Conservation (phyloP, 1,140 invertebrate species). For the Charaxes varanes region DNA sequence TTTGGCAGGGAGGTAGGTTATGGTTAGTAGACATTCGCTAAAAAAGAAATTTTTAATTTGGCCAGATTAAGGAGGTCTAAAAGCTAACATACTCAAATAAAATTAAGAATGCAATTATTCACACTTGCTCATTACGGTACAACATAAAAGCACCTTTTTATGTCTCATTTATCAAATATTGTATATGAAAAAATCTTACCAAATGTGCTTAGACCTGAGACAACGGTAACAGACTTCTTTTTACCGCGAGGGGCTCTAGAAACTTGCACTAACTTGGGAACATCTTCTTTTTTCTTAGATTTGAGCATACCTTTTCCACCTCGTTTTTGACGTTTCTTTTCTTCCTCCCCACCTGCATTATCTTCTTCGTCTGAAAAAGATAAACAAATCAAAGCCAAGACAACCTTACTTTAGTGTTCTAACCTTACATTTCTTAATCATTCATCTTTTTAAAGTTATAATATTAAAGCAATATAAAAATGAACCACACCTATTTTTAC, state of each 20-base stretch:
- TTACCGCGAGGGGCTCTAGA: constrained; percentile 96
- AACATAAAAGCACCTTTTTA: too few relatives aligned
- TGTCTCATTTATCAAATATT: too few relatives aligned
- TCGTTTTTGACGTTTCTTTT: constrained; percentile 94
- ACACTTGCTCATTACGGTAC: too few relatives aligned
- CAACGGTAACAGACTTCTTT: constrained; percentile 98
- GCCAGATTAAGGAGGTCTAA: too few relatives aligned
- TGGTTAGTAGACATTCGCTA: too few relatives aligned
- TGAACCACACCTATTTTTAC: constrained; percentile 78
- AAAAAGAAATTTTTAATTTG: not conserved
- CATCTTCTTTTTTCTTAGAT: constrained; percentile 90
- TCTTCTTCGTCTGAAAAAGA: constrained; percentile 75
- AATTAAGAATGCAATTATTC: too few relatives aligned
- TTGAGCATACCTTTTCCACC: constrained; percentile 93
- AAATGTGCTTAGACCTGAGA: constrained; percentile 90
- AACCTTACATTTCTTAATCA: constrained; percentile 15
- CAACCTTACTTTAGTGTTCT: constrained; percentile 8
- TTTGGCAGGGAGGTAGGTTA: too few relatives aligned
- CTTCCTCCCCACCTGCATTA: constrained; percentile 84
- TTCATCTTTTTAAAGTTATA: too few relatives aligned
- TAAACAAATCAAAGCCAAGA: constrained; percentile 10
- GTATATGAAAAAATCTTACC: constrained; percentile 74
- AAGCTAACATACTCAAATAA: too few relatives aligned
- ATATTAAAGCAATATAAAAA: too few relatives aligned
- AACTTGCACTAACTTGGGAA: constrained; percentile 87